Evolutionary conservation across 2,113 vertebrate species (phyloP), one percentile per base, ranked within the genome.

Genomic region (Centropus bengalensis): DNA sequence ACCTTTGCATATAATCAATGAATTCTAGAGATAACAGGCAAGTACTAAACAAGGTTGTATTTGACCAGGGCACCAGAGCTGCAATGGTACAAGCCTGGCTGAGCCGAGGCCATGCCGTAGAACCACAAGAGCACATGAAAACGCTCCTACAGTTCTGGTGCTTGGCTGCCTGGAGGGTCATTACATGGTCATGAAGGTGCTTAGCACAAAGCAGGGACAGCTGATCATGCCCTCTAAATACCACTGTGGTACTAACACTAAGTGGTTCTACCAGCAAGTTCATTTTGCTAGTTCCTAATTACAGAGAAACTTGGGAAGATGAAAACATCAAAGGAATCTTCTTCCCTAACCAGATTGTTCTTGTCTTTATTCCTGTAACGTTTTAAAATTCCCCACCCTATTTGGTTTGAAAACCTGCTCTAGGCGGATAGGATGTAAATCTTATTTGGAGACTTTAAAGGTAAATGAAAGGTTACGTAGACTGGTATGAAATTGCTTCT

Each of bases 251-350:
- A 67, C 78, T 67, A 75, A 40, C 27, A 21, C 49, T 62, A 79
- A 85, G 51, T 56, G 52, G 33, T 86, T 86, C 60, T 33, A 63
- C 71, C 68, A 86, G 64, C 76, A 92, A 80, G 76, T 88, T 91
- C 0, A 0, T 91, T 92, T 88, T 75, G 44, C 80, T 51, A 51
- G 93, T 89, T 87, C 87, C 76, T 96, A 94, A 95, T 92, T 95
- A 94, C 78, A 95, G 82, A 63, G 81, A 89, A 89, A 84, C 78
- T 40, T 85, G 58, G 55, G 89, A 96, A 95, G 89, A 66, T 38
- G 38, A 26, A 79, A 91, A 87, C 81, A 95, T 95, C 81, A 94
- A 95, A 96, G 78, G 69, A 82, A 85, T 15, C 24, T 10, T 82
- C 82, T 87, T 71, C 63, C 67, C 59, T 79, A 84, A 52, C 45